Evolutionary conservation across 2,888 invertebrate genomes (phyloP), one percentile per base, ranked within the genome.

Genomic region (Oscheius myriophilus): DNA sequence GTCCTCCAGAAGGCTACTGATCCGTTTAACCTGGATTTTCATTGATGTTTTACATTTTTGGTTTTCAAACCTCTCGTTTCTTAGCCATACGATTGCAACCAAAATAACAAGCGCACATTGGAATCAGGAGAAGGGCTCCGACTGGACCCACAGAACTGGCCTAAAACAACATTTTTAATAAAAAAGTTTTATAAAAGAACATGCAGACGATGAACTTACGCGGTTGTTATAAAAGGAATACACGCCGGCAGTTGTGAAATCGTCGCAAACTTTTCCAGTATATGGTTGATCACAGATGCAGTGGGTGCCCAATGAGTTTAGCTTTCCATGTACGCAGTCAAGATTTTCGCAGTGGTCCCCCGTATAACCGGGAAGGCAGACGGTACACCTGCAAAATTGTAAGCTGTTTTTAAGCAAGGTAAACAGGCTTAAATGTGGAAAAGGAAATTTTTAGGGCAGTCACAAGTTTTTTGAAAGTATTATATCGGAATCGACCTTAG

Each of bases 71-170:
- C 70, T 84, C 84, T 51, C 84, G 73, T 65, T 84, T 84, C 51
- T 70, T 73, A 1, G 84, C 84, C 67, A 78, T 78, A 39, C 76
- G 71, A 53, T 84, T 84, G 46, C 84, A 84, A 23, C 78, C 73
- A 65, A 79, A 75, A 69, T 82, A 84, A 58, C 81, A 70, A 18
- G 71, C 58, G 52, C 83, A 73, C 79, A 84, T 79, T 4, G 84
- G 84, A 43, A 84, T 77, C 21, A 84, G 68, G 14, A 74, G 69
- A 3, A 84, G 68, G 9, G 79, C 81, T 23, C 84, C 84, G 16
- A 84, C 73, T 14, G 84, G 84, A 3, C 84, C 84, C 7, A 84
- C 69, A 12, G 76, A 71, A 33, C 33, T 33, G 9, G 33, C 33
- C 33, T 33, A 33, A n/a, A n/a, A n/a, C n/a, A n/a, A n/a, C n/a